A percentile compares a stretch with the other conserved stretches of the same genome.
These are phyloP conservation scores for Eptatretus burgeri DNA, from an alignment of 2,113 vertebrate genomes.

Conservation along the genomic window DNA sequence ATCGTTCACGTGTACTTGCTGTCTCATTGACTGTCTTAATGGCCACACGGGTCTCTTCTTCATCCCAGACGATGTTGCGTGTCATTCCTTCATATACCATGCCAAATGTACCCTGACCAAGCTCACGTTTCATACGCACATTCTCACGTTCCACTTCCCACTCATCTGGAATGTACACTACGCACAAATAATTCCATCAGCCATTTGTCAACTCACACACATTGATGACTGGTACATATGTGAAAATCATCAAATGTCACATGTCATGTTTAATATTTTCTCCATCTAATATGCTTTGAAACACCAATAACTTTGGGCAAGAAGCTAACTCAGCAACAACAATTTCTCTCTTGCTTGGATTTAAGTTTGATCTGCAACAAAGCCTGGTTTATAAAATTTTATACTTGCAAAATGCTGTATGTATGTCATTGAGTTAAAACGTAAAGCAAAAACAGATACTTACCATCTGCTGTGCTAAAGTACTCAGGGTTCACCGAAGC, in stretches of 20 bases:
- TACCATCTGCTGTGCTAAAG: constrained; percentile 25
- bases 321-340: too few relatives aligned
- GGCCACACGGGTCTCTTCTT: constrained; percentile 21
- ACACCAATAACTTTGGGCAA: not conserved
- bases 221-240: too few relatives aligned
- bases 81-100: constrained; percentile 35
- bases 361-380: too few relatives aligned
- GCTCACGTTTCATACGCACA: constrained; percentile 25
- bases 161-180: constrained; percentile 30
- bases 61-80: constrained; percentile 15
- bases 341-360: not conserved
- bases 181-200: fast-evolving
- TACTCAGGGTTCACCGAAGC: constrained; percentile 34
- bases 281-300: too few relatives aligned
- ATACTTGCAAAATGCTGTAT: too few relatives aligned
- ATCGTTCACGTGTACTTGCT: constrained; percentile 23
- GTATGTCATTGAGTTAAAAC: too few relatives aligned
- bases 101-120: constrained; percentile 35
- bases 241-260: not conserved
- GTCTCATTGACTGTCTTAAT: constrained; percentile 34
- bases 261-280: not conserved
- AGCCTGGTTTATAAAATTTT: too few relatives aligned
- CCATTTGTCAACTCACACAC: not conserved
- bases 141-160: constrained; percentile 33
- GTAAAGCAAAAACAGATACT: constrained; percentile 7